A percentile compares a stretch with the other conserved stretches of the same genome.
Evolutionary conservation across 2,888 invertebrate genomes (phyloP).

Genomic region (Plusia festucae): DNA sequence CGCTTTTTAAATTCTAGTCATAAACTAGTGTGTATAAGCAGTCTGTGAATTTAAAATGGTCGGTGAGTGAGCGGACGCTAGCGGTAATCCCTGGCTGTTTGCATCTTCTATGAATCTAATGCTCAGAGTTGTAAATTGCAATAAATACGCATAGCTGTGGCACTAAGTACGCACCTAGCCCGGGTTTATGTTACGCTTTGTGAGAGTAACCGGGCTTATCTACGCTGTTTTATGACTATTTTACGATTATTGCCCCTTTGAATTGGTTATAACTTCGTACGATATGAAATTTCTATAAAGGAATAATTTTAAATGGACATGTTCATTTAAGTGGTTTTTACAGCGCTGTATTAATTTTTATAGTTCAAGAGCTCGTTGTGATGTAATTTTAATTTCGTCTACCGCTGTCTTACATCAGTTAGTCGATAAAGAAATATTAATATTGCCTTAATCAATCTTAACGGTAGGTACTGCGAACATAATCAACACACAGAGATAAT

Average conservation of each 20-base stretch:
- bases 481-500: constrained; percentile 9
- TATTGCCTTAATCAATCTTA: constrained; percentile 30
- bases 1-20: constrained; percentile 46
- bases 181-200: constrained; percentile 75
- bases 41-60: constrained; percentile 38
- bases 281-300: constrained; percentile 87
- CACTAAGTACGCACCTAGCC: constrained; percentile 68
- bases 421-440: constrained; percentile 42
- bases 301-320: constrained; percentile 85
- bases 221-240: constrained; percentile 83
- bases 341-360: constrained; percentile 77
- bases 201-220: constrained; percentile 82
- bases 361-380: constrained; percentile 56
- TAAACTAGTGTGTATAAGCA: constrained; percentile 38
- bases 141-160: constrained; percentile 68
- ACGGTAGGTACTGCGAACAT: constrained; percentile 8
- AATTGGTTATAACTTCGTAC: constrained; percentile 85
- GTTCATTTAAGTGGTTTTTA: constrained; percentile 82
- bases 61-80: constrained; percentile 30
- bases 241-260: constrained; percentile 87
- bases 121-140: constrained; percentile 61
- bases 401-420: constrained; percentile 41
- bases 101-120: constrained; percentile 58
- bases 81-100: constrained; percentile 44
- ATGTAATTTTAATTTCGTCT: constrained; percentile 54